A percentile compares a stretch with the other conserved stretches of the same genome.
Evolutionary conservation across 2,113 vertebrate genomes (phyloP).

Genomic region (Anarrhichthys ocellatus): DNA sequence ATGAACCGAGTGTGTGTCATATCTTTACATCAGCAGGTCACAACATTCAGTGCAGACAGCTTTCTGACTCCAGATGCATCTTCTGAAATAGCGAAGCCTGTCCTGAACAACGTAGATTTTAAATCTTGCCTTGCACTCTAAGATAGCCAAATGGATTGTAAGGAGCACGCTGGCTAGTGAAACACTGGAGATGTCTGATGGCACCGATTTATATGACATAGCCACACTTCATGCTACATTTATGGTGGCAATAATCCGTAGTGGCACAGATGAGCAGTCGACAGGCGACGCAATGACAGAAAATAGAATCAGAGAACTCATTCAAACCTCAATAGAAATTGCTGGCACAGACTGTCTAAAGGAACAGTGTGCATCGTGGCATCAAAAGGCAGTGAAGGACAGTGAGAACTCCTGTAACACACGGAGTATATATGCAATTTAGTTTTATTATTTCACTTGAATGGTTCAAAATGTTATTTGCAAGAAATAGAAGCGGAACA

Average conservation of each 20-base stretch:
- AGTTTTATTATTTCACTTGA: neutral
- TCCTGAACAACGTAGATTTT: neutral
- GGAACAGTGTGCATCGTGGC: too few species aligned
- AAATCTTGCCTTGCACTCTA: neutral
- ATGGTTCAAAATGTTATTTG: slow-evolving; percentile 1
- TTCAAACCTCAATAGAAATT: neutral
- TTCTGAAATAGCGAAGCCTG: neutral
- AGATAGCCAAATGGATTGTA: neutral
- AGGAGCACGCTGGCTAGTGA: neutral
- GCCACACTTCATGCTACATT: neutral
- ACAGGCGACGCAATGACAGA: neutral
- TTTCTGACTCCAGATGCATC: neutral
- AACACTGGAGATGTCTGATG: neutral
- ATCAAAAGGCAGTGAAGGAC: neutral
- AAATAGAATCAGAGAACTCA: neutral
- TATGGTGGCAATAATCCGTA: neutral
- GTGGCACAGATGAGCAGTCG: neutral
- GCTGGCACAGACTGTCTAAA: neutral
- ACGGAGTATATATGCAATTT: neutral
- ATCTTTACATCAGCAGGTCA: neutral
- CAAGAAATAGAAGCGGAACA: neutral
- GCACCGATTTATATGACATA: neutral
- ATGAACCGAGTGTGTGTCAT: neutral
- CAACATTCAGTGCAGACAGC: neutral
- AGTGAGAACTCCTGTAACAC: neutral